A percentile compares a stretch with the other conserved stretches of the same genome.
phyloP scores from a whole-genome alignment of 2,797 vertebrate genomes.

The Thalassophryne amazonica region DNA sequence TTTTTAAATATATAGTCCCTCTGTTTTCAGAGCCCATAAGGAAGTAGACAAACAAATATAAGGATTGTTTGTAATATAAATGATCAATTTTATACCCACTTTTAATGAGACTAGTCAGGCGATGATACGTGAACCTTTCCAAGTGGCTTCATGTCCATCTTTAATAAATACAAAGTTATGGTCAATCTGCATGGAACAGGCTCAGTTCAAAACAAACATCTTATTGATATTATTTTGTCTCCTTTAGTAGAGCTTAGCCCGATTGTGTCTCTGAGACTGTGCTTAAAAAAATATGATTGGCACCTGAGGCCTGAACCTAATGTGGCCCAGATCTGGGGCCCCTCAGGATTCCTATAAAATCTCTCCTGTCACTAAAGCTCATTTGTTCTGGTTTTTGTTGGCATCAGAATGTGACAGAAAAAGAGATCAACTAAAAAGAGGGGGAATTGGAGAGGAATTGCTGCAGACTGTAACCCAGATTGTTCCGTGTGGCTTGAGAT shows the following conservation, averaged over 20 bases:
- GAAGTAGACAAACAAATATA: too few species aligned
- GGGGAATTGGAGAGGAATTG: slow-evolving; percentile 2
- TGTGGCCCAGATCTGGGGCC: slow-evolving; percentile 36
- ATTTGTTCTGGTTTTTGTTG: slow-evolving; percentile 48
- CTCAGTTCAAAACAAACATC: too few species aligned
- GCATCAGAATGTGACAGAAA: slow-evolving; percentile 34
- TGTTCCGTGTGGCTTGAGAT: not conserved
- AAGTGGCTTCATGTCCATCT: too few species aligned
- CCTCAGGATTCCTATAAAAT: slow-evolving; percentile 33
- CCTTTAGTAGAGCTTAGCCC: not conserved
- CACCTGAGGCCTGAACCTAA: slow-evolving; percentile 14
- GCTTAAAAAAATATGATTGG: slow-evolving; percentile 24
- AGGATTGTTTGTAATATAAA: too few species aligned
- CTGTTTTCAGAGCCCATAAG: too few species aligned
- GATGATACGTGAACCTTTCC: too few species aligned
- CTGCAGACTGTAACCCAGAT: not conserved
- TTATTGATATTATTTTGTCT: too few species aligned
- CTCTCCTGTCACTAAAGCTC: slow-evolving; percentile 10
- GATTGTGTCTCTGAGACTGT: slow-evolving; percentile 14
- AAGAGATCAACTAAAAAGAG: slow-evolving; percentile 10
- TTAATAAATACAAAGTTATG: too few species aligned
- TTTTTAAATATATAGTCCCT: too few species aligned
- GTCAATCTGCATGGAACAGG: too few species aligned
- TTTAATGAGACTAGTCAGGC: too few species aligned
- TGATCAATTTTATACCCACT: too few species aligned